Conservation (phyloP, 2,113 vertebrate genomes). For the Ceyx cyanopectus region DNA sequence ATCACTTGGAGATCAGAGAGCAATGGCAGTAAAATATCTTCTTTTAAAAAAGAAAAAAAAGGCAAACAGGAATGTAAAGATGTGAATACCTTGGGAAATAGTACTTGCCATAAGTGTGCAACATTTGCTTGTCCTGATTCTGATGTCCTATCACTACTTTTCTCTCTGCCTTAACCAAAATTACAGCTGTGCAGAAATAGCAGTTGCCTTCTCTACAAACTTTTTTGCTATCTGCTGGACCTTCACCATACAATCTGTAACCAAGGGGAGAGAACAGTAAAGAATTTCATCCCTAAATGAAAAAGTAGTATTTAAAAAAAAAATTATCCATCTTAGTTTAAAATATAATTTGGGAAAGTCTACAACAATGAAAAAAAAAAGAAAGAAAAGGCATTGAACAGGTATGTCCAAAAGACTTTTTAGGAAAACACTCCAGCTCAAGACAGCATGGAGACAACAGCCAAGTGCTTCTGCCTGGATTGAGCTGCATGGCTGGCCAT, state of each 20-base stretch:
- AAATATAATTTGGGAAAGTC: background rate
- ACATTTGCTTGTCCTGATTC: background rate
- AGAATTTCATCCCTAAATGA: background rate
- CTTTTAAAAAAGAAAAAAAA: background rate
- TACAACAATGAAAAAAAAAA: background rate
- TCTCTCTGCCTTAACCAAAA: background rate
- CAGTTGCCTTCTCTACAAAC: background rate
- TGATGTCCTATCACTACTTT: background rate
- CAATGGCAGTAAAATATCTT: background rate
- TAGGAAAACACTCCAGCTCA: background rate
- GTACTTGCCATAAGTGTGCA: background rate
- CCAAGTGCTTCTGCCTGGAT: background rate
- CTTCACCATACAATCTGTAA: background rate
- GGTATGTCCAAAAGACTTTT: background rate
- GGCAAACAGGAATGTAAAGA: background rate
- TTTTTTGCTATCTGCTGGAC: background rate
- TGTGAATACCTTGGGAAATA: background rate
- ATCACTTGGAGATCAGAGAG: background rate
- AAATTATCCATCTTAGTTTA: background rate
- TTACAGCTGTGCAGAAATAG: background rate
- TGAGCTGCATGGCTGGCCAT: background rate
- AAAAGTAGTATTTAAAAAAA: background rate
- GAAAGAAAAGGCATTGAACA: background rate
- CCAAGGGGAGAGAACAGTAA: background rate
- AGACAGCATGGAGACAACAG: rapidly evolving